phyloP scores from a whole-genome alignment of 2,113 vertebrate species.

The Embiotoca jacksoni region DNA sequence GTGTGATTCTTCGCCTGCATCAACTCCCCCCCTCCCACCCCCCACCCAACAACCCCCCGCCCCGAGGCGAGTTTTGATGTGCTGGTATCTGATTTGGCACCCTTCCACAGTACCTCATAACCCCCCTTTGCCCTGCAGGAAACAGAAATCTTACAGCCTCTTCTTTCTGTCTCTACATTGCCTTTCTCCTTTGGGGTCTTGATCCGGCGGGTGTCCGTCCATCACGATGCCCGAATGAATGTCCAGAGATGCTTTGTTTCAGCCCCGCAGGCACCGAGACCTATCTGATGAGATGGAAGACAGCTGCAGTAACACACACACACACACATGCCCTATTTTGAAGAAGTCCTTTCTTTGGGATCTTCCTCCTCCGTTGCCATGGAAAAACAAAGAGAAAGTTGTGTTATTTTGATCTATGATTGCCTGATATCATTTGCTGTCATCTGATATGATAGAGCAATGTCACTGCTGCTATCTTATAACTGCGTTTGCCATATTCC shows the following conservation, averaged over 20 bases:
- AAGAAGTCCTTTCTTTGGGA: not conserved
- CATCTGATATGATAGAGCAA: constrained; percentile 58
- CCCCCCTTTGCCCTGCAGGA: constrained; percentile 59
- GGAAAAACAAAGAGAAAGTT: constrained; percentile 21
- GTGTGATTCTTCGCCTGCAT: constrained; percentile 54
- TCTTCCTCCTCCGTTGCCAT: constrained; percentile 26
- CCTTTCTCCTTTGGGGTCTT: constrained; percentile 53
- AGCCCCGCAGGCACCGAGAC: constrained; percentile 42
- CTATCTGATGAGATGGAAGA: constrained; percentile 45
- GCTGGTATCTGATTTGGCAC: constrained; percentile 70
- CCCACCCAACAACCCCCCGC: constrained; percentile 9
- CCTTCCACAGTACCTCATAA: constrained; percentile 67
- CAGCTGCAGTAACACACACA: not conserved
- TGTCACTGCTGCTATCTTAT: constrained; percentile 61
- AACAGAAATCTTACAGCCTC: constrained; percentile 53
- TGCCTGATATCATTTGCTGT: constrained; percentile 56
- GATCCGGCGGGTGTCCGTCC: constrained; percentile 66
- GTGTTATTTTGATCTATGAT: constrained; percentile 60
- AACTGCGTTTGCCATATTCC: constrained; percentile 58
- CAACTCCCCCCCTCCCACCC: constrained; percentile 25
- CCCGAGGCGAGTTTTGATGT: constrained; percentile 65
- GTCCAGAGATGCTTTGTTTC: constrained; percentile 61
- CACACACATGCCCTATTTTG: constrained; percentile 16
- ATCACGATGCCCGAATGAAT: constrained; percentile 66
- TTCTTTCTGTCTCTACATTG: constrained; percentile 50